A percentile compares a stretch with the other conserved stretches of the same genome.
Evolutionary conservation across 2,113 vertebrate species (phyloP).

Genomic region (Stictonetta naevosa): DNA sequence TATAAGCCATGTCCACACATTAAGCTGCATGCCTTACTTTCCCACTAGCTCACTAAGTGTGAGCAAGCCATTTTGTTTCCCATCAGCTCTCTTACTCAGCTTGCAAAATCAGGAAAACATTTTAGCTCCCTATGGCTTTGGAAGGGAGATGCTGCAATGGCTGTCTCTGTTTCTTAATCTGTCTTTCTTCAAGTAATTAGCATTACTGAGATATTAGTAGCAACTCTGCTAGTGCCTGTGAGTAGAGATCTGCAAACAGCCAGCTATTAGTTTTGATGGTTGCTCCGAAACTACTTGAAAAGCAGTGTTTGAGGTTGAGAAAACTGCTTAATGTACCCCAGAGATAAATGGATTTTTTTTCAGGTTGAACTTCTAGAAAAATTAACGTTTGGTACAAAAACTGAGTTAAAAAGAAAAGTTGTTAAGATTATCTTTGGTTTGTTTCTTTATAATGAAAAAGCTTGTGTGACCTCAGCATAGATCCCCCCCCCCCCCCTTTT

Average conservation of each 20-base stretch:
- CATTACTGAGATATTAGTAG: neutral
- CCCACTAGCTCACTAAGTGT: neutral
- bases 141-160: neutral
- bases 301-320: neutral
- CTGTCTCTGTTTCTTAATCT: neutral
- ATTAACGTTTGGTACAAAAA: neutral
- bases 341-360: neutral
- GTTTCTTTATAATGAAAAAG: neutral
- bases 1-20: neutral
- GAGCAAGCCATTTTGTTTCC: neutral
- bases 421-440: neutral
- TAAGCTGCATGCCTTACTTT: no score
- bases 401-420: neutral
- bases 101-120: neutral
- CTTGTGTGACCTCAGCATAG: neutral
- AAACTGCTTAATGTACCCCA: neutral
- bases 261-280: neutral
- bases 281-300: neutral
- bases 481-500: neutral
- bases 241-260: neutral
- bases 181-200: rapidly evolving
- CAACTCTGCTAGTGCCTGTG: neutral
- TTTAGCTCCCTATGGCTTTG: neutral
- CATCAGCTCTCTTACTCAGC: neutral
- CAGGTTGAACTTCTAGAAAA: neutral